A percentile compares a stretch with the other conserved stretches of the same genome.
Evolutionary conservation across 1,140 invertebrate species (phyloP).

Genomic region (Eufriesea mexicana): DNA sequence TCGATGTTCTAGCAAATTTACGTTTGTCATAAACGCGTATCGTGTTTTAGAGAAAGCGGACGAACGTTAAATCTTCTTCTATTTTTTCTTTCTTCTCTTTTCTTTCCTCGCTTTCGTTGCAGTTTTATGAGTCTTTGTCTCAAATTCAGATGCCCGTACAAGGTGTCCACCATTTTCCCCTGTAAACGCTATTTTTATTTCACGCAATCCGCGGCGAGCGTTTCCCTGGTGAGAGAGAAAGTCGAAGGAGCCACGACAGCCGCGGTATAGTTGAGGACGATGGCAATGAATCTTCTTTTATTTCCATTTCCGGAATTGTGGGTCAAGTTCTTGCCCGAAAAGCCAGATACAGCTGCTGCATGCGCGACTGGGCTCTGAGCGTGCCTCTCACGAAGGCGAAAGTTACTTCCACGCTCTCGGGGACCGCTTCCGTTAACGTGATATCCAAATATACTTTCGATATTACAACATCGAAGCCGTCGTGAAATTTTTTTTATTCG

Average conservation of each 20-base stretch:
- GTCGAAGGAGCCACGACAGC: constrained; percentile 45
- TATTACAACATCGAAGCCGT: neutral
- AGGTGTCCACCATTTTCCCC: neutral
- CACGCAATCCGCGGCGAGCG: neutral
- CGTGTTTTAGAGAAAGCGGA: constrained; percentile 34
- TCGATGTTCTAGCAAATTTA: neutral
- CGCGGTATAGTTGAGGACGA: constrained; percentile 3
- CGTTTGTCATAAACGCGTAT: neutral
- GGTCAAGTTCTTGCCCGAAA: constrained; percentile 76
- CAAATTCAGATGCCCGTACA: neutral
- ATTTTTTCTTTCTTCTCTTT: neutral
- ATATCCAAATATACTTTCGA: neutral
- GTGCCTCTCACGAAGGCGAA: constrained; percentile 57
- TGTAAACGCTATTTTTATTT: neutral
- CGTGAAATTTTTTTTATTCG: neutral
- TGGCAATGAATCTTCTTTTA: constrained; percentile 59
- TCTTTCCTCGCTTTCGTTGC: neutral
- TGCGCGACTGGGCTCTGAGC: neutral
- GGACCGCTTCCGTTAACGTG: neutral
- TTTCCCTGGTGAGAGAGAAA: constrained; percentile 68
- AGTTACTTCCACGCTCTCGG: constrained; percentile 41
- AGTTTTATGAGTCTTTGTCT: constrained; percentile 31
- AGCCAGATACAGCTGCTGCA: constrained; percentile 24
- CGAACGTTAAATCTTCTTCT: neutral
- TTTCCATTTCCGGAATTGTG: constrained; percentile 66